Evolutionary conservation across 1,140 invertebrate species (phyloP), one percentile per base, ranked within the genome.

Genomic region (Drosophila willistoni): DNA sequence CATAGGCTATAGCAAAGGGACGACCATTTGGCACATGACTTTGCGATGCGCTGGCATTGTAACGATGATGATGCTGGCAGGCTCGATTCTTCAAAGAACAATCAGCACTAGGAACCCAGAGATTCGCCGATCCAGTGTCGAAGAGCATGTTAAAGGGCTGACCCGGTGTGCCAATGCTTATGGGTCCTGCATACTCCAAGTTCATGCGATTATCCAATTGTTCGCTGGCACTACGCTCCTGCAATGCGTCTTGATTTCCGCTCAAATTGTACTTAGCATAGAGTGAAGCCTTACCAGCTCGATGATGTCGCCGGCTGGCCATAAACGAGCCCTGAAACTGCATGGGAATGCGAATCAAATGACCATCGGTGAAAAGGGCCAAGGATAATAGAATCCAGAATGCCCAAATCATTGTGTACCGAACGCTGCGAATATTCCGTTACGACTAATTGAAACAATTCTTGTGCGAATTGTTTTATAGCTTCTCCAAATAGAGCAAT

Each of bases 101-200:
- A 1, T 75, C 61, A 7, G 68, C 62, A 39, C 73, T 81, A 7
- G 79, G 78, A 7, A 82, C 78, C 79, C 78, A 82, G 1, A 82
- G 57, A 62, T 82, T 77, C 12, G 79, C 70, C 0, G 79, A 82
- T 3, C 79, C 79, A 2, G 75, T 81, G 29, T 78, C 79, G 12
- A 83, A 81, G 2, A 83, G 56, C 66, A 82, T 81, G 14, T 69
- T 69, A 33, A 84, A 84, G 0, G 93, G 93, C 93, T 99, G 98
- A 36, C 96, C 95, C 34, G 98, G 98, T 51, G 94, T 96, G 68
- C 98, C 98, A 92, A 99, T 98, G 0, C 93, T 93, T 75, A 99
- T 98, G 1, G 94, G 94, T n/a, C 98, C 98, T 93, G 74, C 74
- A 39, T 78, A 78, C 55, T 77, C 74, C n/a, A 78, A 25, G 10